Percentiles rank a stretch among this genome's conserved stretches.
Evolutionary conservation across 2,888 invertebrate genomes (phyloP).

Genomic region (Drosophila phalerata): DNA sequence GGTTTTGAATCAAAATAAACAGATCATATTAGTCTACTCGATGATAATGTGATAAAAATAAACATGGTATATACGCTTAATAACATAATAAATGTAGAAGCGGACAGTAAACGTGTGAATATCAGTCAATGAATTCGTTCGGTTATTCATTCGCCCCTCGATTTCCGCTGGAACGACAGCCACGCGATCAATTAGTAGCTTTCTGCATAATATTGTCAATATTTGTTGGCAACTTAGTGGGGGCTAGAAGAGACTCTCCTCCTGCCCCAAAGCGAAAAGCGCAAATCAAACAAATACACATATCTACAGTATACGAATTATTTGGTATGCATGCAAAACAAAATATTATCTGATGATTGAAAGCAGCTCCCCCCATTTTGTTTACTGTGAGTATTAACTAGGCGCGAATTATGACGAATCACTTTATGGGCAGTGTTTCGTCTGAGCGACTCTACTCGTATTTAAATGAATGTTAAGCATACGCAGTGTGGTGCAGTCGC

Average conservation of each 20-base stretch:
- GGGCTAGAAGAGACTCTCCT: background rate
- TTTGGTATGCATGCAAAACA: conserved; percentile 64
- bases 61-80: conserved; percentile 18
- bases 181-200: conserved; percentile 63
- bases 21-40: background rate
- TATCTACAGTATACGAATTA: conserved; percentile 15
- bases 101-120: conserved; percentile 61
- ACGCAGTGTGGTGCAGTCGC: conserved; percentile 54
- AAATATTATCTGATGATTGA: conserved; percentile 73
- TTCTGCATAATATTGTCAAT: conserved; percentile 57
- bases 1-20: background rate
- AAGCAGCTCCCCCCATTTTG: conserved; percentile 48
- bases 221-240: conserved; percentile 36
- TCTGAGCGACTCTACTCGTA: conserved; percentile 21
- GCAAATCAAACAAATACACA: conserved; percentile 36
- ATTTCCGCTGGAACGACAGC: conserved; percentile 26
- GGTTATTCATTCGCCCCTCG: conserved; percentile 8
- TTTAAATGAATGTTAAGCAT: conserved; percentile 57
- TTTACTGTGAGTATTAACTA: conserved; percentile 58
- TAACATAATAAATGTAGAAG: conserved; percentile 7
- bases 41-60: background rate
- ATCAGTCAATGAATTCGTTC: conserved; percentile 57
- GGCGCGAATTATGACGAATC: conserved; percentile 72
- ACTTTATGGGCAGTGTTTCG: conserved; percentile 25
- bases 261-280: background rate